Evolutionary conservation across 2,797 vertebrate species (phyloP).

Genomic region (Balearica regulorum): DNA sequence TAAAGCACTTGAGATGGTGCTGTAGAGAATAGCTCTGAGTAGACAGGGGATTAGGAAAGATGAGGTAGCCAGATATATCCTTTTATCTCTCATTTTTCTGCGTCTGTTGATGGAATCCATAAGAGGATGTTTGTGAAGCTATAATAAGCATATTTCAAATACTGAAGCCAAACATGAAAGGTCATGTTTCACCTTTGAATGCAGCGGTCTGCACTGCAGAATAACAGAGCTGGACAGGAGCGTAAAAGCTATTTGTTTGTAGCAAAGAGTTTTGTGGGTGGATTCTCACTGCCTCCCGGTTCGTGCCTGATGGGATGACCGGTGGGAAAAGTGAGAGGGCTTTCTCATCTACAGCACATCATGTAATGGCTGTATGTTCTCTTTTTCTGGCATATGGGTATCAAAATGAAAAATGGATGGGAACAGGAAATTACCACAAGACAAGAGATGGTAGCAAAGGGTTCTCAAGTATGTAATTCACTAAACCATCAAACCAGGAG

Average conservation of each 20-base stretch:
- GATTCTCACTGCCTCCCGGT: background rate
- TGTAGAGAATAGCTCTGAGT: background rate
- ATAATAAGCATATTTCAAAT: background rate
- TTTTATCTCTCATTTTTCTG: background rate
- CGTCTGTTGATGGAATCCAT: background rate
- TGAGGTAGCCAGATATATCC: background rate
- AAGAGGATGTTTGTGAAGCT: background rate
- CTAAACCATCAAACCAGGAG: background rate
- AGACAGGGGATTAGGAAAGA: background rate
- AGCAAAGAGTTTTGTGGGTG: background rate
- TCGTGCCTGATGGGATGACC: background rate
- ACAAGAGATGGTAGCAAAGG: background rate
- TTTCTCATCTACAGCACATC: background rate
- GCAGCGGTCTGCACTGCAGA: background rate
- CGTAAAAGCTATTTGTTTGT: background rate
- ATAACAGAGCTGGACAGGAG: background rate
- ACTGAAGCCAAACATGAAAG: background rate
- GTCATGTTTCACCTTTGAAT: background rate
- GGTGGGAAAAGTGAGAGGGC: background rate
- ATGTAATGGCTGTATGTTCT: background rate
- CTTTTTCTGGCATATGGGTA: background rate
- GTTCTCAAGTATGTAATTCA: background rate
- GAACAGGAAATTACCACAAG: background rate
- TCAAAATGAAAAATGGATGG: background rate
- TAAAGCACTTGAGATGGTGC: background rate